Percentiles rank a stretch among this genome's conserved stretches.
Evolutionary conservation across 2,113 vertebrate species (phyloP).

Genomic region (Parus major): DNA sequence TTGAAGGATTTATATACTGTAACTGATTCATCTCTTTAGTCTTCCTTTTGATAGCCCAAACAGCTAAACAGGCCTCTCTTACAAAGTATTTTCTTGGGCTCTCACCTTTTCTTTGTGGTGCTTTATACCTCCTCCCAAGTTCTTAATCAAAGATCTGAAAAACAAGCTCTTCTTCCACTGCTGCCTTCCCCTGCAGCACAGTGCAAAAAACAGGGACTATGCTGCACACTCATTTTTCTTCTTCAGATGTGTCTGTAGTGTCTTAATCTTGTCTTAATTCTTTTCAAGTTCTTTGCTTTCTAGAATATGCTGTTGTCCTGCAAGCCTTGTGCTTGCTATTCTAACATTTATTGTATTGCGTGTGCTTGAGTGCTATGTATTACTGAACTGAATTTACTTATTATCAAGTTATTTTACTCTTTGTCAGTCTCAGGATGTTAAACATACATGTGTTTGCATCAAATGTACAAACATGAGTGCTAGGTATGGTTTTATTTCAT

Average conservation of each 20-base stretch:
- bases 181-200: not conserved
- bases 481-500: not conserved
- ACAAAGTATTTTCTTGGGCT: not conserved
- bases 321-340: not conserved
- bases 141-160: not conserved
- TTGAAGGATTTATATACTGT: not conserved
- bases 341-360: not conserved
- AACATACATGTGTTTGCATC: not conserved
- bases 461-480: not conserved
- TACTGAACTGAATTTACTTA: not conserved
- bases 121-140: not conserved
- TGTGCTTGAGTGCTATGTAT: not conserved
- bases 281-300: not conserved
- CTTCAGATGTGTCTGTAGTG: not conserved
- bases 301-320: fast-evolving
- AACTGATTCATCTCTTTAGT: not conserved
- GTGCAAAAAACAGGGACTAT: not conserved
- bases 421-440: not conserved
- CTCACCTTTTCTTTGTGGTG: not conserved
- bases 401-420: not conserved
- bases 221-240: not conserved
- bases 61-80: not conserved
- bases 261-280: not conserved
- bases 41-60: not conserved
- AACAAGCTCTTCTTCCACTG: not conserved